Percentiles rank a stretch among this genome's conserved stretches.
Evolutionary conservation across 2,888 invertebrate species (phyloP).

Genomic region (Chrysotoxum bicinctum): DNA sequence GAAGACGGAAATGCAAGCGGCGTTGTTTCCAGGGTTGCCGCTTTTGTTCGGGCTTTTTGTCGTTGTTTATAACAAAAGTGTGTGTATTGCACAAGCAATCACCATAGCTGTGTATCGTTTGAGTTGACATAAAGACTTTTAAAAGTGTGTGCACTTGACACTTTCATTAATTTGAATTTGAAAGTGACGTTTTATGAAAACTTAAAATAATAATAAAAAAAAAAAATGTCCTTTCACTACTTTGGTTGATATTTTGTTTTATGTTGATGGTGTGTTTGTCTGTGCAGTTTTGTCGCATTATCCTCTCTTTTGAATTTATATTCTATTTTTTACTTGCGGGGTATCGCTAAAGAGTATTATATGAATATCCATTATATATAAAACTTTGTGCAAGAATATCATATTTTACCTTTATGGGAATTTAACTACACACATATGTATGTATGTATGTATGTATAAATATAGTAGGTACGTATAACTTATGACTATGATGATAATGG

Average conservation of each 20-base stretch:
- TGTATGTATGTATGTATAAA: not conserved
- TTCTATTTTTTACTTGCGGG: slow-evolving; percentile 5
- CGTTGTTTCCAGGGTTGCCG: slow-evolving; percentile 52
- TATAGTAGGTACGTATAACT: not conserved
- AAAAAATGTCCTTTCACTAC: slow-evolving; percentile 24
- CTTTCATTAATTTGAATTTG: slow-evolving; percentile 71
- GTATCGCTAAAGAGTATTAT: not conserved
- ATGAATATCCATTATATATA: not conserved
- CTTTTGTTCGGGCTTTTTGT: slow-evolving; percentile 28
- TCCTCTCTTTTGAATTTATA: slow-evolving; percentile 28
- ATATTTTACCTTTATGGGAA: slow-evolving; percentile 3
- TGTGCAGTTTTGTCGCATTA: slow-evolving; percentile 17
- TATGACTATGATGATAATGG: slow-evolving; percentile 44
- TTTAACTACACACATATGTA: not conserved
- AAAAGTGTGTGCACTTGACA: slow-evolving; percentile 68
- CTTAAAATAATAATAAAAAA: slow-evolving; percentile 30
- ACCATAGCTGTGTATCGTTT: not conserved
- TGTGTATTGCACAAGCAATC: slow-evolving; percentile 6
- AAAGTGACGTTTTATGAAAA: slow-evolving; percentile 64
- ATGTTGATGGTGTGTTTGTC: not conserved
- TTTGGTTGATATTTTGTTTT: slow-evolving; percentile 9
- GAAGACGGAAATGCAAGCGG: slow-evolving; percentile 40
- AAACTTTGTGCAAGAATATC: not conserved
- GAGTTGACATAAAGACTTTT: slow-evolving; percentile 53
- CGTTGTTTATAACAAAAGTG: slow-evolving; percentile 37